Base-by-base conservation (phyloP, 2,113 vertebrate species). In the Anser cygnoides region DNA sequence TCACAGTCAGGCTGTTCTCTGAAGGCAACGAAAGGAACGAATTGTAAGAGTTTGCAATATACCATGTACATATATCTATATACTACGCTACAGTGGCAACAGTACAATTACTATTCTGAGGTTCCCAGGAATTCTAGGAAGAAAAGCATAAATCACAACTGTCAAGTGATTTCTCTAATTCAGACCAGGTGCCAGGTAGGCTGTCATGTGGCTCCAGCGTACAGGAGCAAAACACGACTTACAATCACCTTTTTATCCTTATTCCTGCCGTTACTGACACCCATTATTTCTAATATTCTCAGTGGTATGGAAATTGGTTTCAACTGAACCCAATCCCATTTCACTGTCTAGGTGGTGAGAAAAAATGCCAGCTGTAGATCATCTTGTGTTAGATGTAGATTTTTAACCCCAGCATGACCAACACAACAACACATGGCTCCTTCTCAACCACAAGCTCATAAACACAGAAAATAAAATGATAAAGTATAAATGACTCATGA, bases 361-460 rank as follows among this genome's bases (percentile, higher is more conserved):
- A 84, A 58, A 93, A 84, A 92, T 92, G 72, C 21, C 77, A 84
- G 71, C 67, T 94, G 63, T 79, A 91, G 58, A 87, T 96, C 62
- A 71, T 85, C 67, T 79, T 83, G 55, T 49, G 80, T 71, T 72
- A 90, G 50, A 74, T 92, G 44, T 22, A 91, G 31, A 63, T 91
- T 93, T 95, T 95, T 95, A 90, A 96, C 76, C 35, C 49, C 26
- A 17, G 84, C 39, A 33, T 78, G 26, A 26, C 62, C 49, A 89
- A 55, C 25, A 41, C 0, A 0, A 35, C 62, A 92, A 58, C 18
- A 19, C 13, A 18, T 28, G 72, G 7, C n/a, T 68, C 26, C 26
- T 81, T 92, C 14, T 94, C n/a, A 87, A 49, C 23, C 19, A 62
- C 28, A 66, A 35, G 33, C 80, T 83, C 29, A 49, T 57, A 55